phyloP scores from a whole-genome alignment of 2,888 invertebrate species.

The Athalia rosae region DNA sequence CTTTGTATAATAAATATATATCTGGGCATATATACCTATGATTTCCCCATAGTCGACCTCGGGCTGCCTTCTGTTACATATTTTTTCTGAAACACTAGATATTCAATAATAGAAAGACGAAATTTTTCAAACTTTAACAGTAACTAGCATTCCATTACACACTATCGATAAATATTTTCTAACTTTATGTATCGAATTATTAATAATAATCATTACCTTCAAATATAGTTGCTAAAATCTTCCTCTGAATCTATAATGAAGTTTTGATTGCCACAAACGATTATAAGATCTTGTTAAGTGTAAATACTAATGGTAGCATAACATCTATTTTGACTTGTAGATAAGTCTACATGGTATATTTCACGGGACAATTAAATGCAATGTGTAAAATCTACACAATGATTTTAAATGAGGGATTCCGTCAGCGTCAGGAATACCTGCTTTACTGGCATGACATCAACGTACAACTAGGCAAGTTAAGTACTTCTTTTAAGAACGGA shows the following conservation, averaged over 20 bases:
- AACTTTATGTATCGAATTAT: conserved; percentile 22
- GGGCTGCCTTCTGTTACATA: conserved; percentile 12
- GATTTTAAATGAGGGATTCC: not conserved
- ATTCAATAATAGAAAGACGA: conserved; percentile 40
- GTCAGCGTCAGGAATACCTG: not conserved
- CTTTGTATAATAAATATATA: conserved; percentile 33
- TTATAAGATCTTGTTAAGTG: conserved; percentile 19
- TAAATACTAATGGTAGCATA: conserved; percentile 24
- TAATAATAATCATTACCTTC: not conserved
- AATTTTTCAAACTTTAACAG: conserved; percentile 30
- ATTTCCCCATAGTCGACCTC: conserved; percentile 5
- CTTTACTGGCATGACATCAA: not conserved
- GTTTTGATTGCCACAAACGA: conserved; percentile 37
- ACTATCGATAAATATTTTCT: conserved; percentile 14
- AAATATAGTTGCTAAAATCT: conserved; percentile 16
- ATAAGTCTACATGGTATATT: conserved; percentile 13
- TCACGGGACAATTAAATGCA: conserved; percentile 12
- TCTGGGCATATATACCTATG: conserved; percentile 23
- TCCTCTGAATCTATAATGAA: conserved; percentile 35
- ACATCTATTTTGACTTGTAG: conserved; percentile 17
- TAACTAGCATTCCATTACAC: conserved; percentile 29
- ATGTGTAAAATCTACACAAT: conserved; percentile 1
- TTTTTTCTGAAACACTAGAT: conserved; percentile 6
- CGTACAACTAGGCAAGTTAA: not conserved
- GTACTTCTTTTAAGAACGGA: not conserved